These are phyloP conservation scores for Nasonia giraulti DNA, from an alignment of 1,140 invertebrate genomes.

Conservation along the genomic window DNA sequence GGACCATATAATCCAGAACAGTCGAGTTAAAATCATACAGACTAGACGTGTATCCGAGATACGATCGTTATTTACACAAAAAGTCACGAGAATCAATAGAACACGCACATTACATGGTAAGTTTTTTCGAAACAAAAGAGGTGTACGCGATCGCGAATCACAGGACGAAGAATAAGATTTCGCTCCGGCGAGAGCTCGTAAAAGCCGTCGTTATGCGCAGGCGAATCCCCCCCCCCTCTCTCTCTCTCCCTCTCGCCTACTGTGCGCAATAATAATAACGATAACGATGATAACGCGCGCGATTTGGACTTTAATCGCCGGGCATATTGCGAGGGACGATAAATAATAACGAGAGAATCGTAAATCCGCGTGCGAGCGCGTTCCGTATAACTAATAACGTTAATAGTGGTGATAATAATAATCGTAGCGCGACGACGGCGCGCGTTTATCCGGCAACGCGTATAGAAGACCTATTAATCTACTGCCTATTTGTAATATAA, in stretches of 20 bases:
- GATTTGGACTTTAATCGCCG: not conserved
- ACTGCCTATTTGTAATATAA: not conserved
- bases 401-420: slow-evolving; percentile 10
- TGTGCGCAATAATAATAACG: not conserved
- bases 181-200: not conserved
- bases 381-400: not conserved
- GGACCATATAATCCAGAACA: too few relatives aligned
- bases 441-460: not conserved
- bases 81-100: too few relatives aligned
- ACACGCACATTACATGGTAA: too few relatives aligned
- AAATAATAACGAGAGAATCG: not conserved
- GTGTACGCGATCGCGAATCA: too few relatives aligned
- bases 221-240: too few relatives aligned
- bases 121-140: not conserved
- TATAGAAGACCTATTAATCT: not conserved
- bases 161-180: not conserved
- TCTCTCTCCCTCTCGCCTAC: too few relatives aligned
- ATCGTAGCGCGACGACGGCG: not conserved
- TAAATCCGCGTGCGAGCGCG: slow-evolving; percentile 1
- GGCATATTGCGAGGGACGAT: not conserved
- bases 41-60: too few relatives aligned
- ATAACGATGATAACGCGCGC: not conserved
- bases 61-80: too few relatives aligned
- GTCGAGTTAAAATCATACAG: too few relatives aligned
- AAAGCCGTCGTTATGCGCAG: too few relatives aligned